phyloP scores from a whole-genome alignment of 1,140 invertebrate species.

The Physella acuta region DNA sequence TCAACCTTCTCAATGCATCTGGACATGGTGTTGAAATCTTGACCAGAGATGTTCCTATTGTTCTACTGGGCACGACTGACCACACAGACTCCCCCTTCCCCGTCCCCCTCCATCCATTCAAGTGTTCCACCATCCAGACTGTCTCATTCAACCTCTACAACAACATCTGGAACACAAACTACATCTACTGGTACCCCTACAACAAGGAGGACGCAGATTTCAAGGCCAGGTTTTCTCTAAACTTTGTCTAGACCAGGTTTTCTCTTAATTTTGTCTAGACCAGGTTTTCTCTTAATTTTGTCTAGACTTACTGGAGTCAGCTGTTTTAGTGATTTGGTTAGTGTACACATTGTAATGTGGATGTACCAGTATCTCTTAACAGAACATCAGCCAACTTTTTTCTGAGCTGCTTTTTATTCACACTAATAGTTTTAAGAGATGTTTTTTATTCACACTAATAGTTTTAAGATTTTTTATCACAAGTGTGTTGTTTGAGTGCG shows the following conservation, averaged over 20 bases:
- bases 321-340: too few species aligned
- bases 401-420: too few species aligned
- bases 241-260: conserved; percentile 31
- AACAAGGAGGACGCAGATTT: conserved; percentile 37
- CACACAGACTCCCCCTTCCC: conserved; percentile 43
- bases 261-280: conserved; percentile 11
- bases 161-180: conserved; percentile 57
- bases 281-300: conserved; percentile 30
- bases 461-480: too few species aligned
- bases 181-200: conserved; percentile 54
- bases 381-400: too few species aligned
- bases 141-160: conserved; percentile 53
- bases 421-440: too few species aligned
- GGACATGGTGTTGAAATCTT: conserved; percentile 36
- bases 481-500: too few species aligned
- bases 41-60: conserved; percentile 40
- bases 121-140: conserved; percentile 33
- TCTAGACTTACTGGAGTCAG: too few species aligned
- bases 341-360: too few species aligned
- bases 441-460: too few species aligned
- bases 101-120: conserved; percentile 41
- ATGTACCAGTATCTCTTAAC: too few species aligned
- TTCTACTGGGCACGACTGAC: conserved; percentile 33
- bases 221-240: conserved; percentile 35
- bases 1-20: conserved; percentile 27